These are phyloP conservation scores for Carassius auratus DNA, from an alignment of 2,113 vertebrate genomes.

Conservation along the genomic window DNA sequence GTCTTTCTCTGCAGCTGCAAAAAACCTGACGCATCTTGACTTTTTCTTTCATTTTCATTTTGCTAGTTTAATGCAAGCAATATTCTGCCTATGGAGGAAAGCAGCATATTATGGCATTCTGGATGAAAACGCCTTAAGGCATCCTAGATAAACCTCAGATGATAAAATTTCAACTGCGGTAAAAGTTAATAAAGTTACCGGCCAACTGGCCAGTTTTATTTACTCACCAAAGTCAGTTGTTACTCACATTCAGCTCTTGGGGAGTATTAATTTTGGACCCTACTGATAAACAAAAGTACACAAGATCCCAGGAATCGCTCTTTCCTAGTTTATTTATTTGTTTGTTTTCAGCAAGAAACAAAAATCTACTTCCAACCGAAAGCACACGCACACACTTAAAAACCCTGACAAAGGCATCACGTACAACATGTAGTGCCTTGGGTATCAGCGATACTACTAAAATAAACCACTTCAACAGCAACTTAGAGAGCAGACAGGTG, in stretches of 20 bases:
- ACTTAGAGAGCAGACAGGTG: slow-evolving; percentile 57
- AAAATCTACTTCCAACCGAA: slow-evolving; percentile 2
- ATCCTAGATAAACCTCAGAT: not conserved
- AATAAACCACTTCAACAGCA: slow-evolving; percentile 41
- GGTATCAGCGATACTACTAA: slow-evolving; percentile 54
- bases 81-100: not conserved
- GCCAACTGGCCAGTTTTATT: slow-evolving; percentile 23
- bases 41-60: not conserved
- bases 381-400: slow-evolving; percentile 29
- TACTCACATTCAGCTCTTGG: not conserved
- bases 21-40: slow-evolving; percentile 1
- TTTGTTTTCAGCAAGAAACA: slow-evolving; percentile 5
- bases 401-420: not conserved
- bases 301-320: slow-evolving; percentile 1
- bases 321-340: slow-evolving; percentile 11
- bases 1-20: not conserved
- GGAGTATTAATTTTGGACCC: slow-evolving; percentile 16
- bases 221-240: slow-evolving; percentile 12
- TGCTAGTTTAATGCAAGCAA: not conserved
- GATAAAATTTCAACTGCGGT: not conserved
- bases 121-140: not conserved
- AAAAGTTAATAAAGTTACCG: slow-evolving; percentile 3
- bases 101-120: not conserved
- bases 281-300: not conserved
- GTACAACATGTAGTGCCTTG: slow-evolving; percentile 45